Evolutionary conservation across 1,140 invertebrate genomes (phyloP).

Genomic region (Zaprionus nigranus): DNA sequence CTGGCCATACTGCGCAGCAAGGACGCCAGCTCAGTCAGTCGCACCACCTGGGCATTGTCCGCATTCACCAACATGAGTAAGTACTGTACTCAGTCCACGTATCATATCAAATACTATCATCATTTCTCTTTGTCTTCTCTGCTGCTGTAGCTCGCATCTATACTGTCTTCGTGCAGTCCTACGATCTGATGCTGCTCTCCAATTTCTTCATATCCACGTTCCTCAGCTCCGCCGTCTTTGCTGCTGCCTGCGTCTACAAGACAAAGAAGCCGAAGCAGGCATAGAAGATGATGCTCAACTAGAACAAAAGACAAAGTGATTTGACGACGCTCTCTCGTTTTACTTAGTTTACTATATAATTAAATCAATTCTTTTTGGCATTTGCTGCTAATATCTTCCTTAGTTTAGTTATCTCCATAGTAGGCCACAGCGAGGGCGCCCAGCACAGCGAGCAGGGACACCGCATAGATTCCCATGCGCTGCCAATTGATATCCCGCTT

Average conservation of each 20-base stretch:
- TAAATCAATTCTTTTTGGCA: constrained; percentile 40
- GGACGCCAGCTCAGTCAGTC: constrained; percentile 88
- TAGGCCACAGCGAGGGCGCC: constrained; percentile 66
- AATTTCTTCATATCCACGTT: constrained; percentile 88
- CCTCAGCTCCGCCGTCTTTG: constrained; percentile 86
- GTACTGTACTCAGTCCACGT: constrained; percentile 81
- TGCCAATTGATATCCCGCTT: constrained; percentile 67
- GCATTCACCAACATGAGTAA: constrained; percentile 89
- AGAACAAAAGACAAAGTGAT: constrained; percentile 12
- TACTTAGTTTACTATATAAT: constrained; percentile 9
- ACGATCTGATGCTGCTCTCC: constrained; percentile 87
- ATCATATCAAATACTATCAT: background rate
- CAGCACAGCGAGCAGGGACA: constrained; percentile 48
- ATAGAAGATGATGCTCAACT: constrained; percentile 26
- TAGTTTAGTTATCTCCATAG: constrained; percentile 68
- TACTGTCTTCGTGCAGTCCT: constrained; percentile 88
- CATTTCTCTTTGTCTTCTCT: constrained; percentile 28
- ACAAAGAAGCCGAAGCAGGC: constrained; percentile 60
- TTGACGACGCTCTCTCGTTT: constrained; percentile 25
- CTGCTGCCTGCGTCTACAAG: constrained; percentile 86
- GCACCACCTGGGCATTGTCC: constrained; percentile 89
- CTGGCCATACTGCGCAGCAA: constrained; percentile 87
- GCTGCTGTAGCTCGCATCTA: constrained; percentile 87
- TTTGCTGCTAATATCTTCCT: constrained; percentile 10
- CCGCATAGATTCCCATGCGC: constrained; percentile 45